phyloP scores from a whole-genome alignment of 1,140 invertebrate genomes.

The Tetragonula clypearis region DNA sequence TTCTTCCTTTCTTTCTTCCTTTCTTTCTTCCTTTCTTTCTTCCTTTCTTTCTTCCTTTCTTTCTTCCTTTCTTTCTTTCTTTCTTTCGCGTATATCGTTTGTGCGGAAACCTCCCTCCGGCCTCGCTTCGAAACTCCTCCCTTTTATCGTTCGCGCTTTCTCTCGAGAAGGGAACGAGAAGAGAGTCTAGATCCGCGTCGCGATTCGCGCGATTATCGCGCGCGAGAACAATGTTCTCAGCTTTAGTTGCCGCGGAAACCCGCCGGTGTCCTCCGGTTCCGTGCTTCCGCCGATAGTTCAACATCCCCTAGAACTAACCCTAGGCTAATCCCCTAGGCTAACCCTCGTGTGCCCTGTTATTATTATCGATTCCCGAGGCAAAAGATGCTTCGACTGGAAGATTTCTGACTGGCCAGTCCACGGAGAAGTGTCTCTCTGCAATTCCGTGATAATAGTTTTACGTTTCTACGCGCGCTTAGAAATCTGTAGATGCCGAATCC shows the following conservation, averaged over 20 bases:
- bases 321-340: too few species aligned
- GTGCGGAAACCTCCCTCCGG: conserved; percentile 75
- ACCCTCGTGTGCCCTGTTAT: neutral
- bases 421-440: too few species aligned
- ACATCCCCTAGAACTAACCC: neutral
- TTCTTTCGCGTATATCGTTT: conserved; percentile 65
- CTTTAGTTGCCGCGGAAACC: conserved; percentile 44
- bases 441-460: too few species aligned
- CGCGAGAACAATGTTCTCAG: conserved; percentile 57
- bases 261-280: conserved; percentile 50
- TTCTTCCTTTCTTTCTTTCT: too few species aligned
- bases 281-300: conserved; percentile 52
- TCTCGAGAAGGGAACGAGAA: conserved; percentile 38
- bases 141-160: conserved; percentile 57
- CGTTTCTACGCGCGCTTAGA: too few species aligned
- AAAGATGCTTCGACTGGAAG: too few species aligned
- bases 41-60: too few species aligned
- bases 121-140: conserved; percentile 71
- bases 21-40: too few species aligned
- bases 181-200: conserved; percentile 29
- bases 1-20: too few species aligned
- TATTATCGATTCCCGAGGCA: neutral
- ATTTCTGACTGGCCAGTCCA: too few species aligned
- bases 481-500: too few species aligned
- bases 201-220: conserved; percentile 53